Evolutionary conservation across 2,797 vertebrate species (phyloP), one percentile per base, ranked within the genome.

Genomic region (Sebastolobus alascanus): DNA sequence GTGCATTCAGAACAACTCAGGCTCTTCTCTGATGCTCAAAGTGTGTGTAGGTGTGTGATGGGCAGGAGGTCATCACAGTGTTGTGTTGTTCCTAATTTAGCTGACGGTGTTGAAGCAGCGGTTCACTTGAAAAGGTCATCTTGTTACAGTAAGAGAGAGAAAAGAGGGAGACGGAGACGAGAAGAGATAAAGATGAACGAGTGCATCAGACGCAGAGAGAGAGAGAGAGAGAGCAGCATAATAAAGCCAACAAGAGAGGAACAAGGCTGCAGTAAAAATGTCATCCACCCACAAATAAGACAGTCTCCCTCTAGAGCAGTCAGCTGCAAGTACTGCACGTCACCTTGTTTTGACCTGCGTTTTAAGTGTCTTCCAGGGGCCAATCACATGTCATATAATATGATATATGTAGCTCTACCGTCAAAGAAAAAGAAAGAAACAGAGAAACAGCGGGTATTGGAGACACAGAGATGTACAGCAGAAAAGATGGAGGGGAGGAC

Each of bases 71-170:
- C 74, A 33, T 54, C n/a, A 54, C 50, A 12, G 29, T 25, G 58
- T 37, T 60, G 56, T 69, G 22, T 38, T 77, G 16, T 55, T 82
- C 66, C 59, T 78, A 46, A 82, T 89, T 83, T 70, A 18, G 55
- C 82, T 80, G 79, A 79, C 61, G 73, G 80, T 77, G 75, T 54
- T 75, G 60, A 83, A 82, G 56, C 64, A 11, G 8, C 12, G 37
- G 27, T 37, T 74, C 78, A 65, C 31, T 73, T 43, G 54, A 11
- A 85, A 87, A 90, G 79, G 87, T 88, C 81, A 75, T 35, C 52
- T 58, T 58, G n/a, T 75, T 58, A 40, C 13, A 76, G 61, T 50
- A n/a, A 67, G 40, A 29, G 12, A 77, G 14, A 72, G 14, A 9
- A 13, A 70, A 6, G 25, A 64, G 35, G 35, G 4, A 65, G 31